Evolutionary conservation across 2,888 invertebrate species (phyloP), one percentile per base, ranked within the genome.

Genomic region (Glaucopsyche alexis): DNA sequence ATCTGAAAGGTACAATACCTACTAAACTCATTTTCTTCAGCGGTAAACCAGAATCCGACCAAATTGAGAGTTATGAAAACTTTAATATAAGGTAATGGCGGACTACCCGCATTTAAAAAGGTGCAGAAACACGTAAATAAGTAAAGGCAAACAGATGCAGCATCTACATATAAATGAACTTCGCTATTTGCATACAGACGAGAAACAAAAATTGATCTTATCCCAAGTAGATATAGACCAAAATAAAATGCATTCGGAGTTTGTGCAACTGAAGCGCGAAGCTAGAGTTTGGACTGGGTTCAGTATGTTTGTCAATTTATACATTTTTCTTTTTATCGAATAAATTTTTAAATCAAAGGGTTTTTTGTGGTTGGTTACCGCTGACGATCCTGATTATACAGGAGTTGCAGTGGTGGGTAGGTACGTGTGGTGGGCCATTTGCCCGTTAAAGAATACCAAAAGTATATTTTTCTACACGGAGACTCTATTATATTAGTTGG

Each of bases 81-180:
- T 67, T 67, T 67, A 67, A 67, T 67, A 67, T 67, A 67, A 67
- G 47, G 47, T 67, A 67, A 67, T 67, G 45, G 50, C 66, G 40
- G 72, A 47, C 65, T 40, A 42, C 50, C 52, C 52, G 50, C 66
- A 66, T 71, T 73, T 74, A 69, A 74, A 73, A 74, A 75, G 75
- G 75, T 71, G 72, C 72, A 65, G 76, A 83, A 87, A 86, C 85
- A 83, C 83, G 81, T 80, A 82, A 82, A 85, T 80, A 79, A 78
- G 78, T 79, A 76, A 85, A 84, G 81, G 84, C 85, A 87, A 87
- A 88, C 86, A 87, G 88, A 88, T 87, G 88, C 88, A 89, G 81
- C 85, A 90, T 90, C 90, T 87, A 83, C 90, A 90, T 90, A 87
- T 88, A 89, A 88, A 90, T 89, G 88, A 90, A 88, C 82, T 80